Conservation (phyloP, 2,113 vertebrate species). For the Neogobius melanostomus region DNA sequence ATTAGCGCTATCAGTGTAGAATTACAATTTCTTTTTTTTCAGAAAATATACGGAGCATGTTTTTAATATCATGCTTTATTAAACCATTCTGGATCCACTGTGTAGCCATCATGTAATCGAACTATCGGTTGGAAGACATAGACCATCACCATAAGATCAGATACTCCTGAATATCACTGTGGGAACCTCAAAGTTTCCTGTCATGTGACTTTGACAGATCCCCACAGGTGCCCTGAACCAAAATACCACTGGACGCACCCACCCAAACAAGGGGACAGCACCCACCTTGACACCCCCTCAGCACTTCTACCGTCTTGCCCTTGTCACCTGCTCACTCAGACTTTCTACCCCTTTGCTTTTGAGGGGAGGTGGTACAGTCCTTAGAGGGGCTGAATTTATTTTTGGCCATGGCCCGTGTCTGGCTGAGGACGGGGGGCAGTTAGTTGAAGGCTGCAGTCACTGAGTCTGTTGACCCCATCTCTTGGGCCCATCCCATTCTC, state of each 20-base stretch:
- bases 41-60: too few relatives aligned
- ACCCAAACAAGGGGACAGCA: slow-evolving; percentile 66
- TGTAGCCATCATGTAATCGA: background rate
- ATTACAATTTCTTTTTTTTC: too few relatives aligned
- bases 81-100: too few relatives aligned
- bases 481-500: slow-evolving; percentile 26
- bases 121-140: background rate
- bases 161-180: slow-evolving; percentile 5
- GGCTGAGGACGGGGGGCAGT: slow-evolving; percentile 22
- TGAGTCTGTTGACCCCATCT: slow-evolving; percentile 7
- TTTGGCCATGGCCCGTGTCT: slow-evolving; percentile 43
- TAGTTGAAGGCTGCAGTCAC: slow-evolving; percentile 10
- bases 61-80: too few relatives aligned
- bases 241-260: slow-evolving; percentile 81
- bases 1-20: too few relatives aligned
- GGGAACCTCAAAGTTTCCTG: slow-evolving; percentile 11
- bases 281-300: slow-evolving; percentile 12
- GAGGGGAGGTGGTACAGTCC: slow-evolving; percentile 40
- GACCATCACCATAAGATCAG: background rate
- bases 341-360: slow-evolving; percentile 4
- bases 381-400: slow-evolving; percentile 60
- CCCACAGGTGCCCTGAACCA: slow-evolving; percentile 85
- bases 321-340: slow-evolving; percentile 2
- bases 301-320: slow-evolving; percentile 10
- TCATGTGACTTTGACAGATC: slow-evolving; percentile 77